phyloP scores from a whole-genome alignment of 1,140 invertebrate genomes.

The Sitobion miscanthi region DNA sequence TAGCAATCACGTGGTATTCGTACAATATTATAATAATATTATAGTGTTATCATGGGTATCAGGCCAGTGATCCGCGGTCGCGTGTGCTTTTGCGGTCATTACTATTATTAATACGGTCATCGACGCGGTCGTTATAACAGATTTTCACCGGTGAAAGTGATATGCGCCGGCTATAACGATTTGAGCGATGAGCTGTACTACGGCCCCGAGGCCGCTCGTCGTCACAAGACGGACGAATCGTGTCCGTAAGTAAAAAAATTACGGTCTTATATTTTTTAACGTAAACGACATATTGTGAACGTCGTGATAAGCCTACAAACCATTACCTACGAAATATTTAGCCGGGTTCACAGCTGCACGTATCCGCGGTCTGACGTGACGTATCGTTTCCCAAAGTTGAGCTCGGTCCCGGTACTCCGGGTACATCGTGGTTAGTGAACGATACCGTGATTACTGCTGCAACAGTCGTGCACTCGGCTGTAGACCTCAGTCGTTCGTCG shows the following conservation, averaged over 20 bases:
- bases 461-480: too few relatives aligned
- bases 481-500: too few relatives aligned
- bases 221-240: neutral
- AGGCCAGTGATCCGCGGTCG: neutral
- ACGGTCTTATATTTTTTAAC: neutral
- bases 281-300: too few relatives aligned
- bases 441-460: too few relatives aligned
- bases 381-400: too few relatives aligned
- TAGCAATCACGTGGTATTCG: neutral
- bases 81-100: neutral
- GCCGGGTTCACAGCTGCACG: too few relatives aligned
- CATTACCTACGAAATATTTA: too few relatives aligned
- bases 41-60: neutral
- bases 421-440: too few relatives aligned
- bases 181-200: neutral
- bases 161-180: neutral
- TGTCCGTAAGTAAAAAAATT: neutral
- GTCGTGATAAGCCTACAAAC: neutral
- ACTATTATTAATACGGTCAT: neutral
- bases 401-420: too few relatives aligned
- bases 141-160: neutral
- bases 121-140: neutral
- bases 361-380: too few relatives aligned
- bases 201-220: neutral
- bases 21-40: neutral